Base-by-base conservation (phyloP, 2,113 vertebrate species). In the Carassius gibelio region DNA sequence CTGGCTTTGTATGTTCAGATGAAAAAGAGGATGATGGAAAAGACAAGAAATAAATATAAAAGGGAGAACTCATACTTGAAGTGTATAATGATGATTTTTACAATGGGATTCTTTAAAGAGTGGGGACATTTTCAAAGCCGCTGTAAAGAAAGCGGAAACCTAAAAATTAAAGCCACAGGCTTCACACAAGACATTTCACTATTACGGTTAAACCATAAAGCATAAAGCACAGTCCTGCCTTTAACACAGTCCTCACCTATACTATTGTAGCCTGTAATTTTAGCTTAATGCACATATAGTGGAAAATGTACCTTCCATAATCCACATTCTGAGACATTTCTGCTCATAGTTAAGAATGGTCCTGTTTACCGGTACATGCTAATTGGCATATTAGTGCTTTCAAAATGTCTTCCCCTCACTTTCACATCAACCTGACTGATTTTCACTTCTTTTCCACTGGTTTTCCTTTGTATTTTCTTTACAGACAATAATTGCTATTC, bases 171-270 rank as follows among this genome's bases (percentile, higher is more conserved):
- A 93, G 89, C 90, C 88, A 62, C 86, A 88, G 90, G 88, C 91
- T 91, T 89, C 89, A 90, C 89, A 82, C 81, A 90, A 82, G 89
- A 86, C 91, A 88, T 88, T 91, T 89, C 85, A 48, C 88, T 87
- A 82, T 88, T 88, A 89, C 91, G 89, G 85, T 81, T 86, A 76
- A 88, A 87, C 78, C 88, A 87, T 84, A 88, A 83, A 85, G 88
- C 84, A 38, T 38, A 30, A 30, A 30, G 36, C 87, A 90, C 91
- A 88, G 89, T 90, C 89, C 91, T 90, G 90, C 92, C 90, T 91
- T 93, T 90, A 87, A 90, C 91, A 93, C 92, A 92, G 92, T 92
- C 89, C 91, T 88, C 91, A 91, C 89, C 93, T 92, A 92, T 92
- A 87, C 92, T 92, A 91, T 92, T 93, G 92, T 92, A 92, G 91